These are phyloP conservation scores for Hormaphis cornu DNA, from an alignment of 1,140 invertebrate species.

Conservation along the genomic window DNA sequence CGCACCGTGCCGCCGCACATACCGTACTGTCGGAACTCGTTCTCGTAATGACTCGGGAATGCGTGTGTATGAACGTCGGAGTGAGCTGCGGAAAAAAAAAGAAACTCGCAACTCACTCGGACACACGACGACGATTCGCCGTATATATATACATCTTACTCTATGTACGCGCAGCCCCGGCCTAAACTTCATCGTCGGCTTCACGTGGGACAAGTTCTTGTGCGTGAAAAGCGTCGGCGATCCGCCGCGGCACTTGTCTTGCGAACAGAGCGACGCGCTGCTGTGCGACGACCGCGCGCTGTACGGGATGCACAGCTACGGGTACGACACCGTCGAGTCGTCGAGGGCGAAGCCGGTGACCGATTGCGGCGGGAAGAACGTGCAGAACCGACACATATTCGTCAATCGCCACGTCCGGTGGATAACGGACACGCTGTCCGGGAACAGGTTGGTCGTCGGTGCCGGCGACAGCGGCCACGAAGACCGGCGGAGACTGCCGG, in stretches of 20 bases:
- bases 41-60: too few species aligned
- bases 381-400: background rate
- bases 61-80: too few species aligned
- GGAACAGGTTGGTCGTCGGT: background rate
- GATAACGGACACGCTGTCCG: background rate
- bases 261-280: background rate
- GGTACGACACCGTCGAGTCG: background rate
- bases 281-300: background rate
- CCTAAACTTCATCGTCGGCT: background rate
- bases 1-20: too few species aligned
- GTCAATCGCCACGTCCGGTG: background rate
- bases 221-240: background rate
- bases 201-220: background rate
- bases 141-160: too few species aligned
- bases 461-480: background rate
- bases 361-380: background rate
- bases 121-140: background rate
- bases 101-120: too few species aligned
- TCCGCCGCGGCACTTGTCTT: background rate
- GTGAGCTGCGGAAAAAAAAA: too few species aligned
- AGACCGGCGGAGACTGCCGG: too few species aligned
- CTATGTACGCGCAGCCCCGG: background rate
- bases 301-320: background rate
- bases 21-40: too few species aligned
- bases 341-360: background rate